A percentile compares a stretch with the other conserved stretches of the same genome.
Evolutionary conservation across 2,888 invertebrate species (phyloP).

Genomic region (Drosophila mimica): DNA sequence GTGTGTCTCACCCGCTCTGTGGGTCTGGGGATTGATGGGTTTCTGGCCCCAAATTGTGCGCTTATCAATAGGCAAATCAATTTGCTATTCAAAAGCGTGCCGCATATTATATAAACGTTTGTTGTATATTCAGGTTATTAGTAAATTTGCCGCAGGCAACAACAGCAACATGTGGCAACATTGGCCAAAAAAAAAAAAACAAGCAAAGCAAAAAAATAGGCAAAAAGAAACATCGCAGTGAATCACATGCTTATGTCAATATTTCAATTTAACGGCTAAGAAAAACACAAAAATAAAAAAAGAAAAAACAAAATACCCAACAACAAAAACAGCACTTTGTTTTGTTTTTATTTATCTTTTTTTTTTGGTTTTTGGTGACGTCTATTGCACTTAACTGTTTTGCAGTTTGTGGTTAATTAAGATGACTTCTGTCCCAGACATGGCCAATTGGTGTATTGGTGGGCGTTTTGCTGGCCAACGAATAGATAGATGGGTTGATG

Average conservation of each 20-base stretch:
- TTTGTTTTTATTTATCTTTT: slow-evolving; percentile 36
- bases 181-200: slow-evolving; percentile 15
- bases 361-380: slow-evolving; percentile 48
- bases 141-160: slow-evolving; percentile 47
- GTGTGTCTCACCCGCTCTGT: neutral
- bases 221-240: slow-evolving; percentile 27
- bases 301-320: slow-evolving; percentile 17
- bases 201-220: slow-evolving; percentile 11
- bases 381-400: slow-evolving; percentile 67
- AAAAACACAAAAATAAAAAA: slow-evolving; percentile 45
- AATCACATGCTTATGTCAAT: slow-evolving; percentile 71
- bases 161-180: slow-evolving; percentile 49
- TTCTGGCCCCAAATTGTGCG: slow-evolving; percentile 55
- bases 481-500: slow-evolving; percentile 9
- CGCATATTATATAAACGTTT: slow-evolving; percentile 63
- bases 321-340: slow-evolving; percentile 65
- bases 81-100: slow-evolving; percentile 69
- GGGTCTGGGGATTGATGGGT: slow-evolving; percentile 65
- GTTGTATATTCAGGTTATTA: slow-evolving; percentile 62
- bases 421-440: slow-evolving; percentile 66
- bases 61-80: slow-evolving; percentile 75
- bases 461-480: slow-evolving; percentile 22
- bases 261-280: slow-evolving; percentile 75
- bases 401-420: slow-evolving; percentile 72
- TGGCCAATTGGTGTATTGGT: slow-evolving; percentile 51